Base-by-base conservation (phyloP, 2,888 invertebrate species). In the Drosophila subsilvestris region DNA sequence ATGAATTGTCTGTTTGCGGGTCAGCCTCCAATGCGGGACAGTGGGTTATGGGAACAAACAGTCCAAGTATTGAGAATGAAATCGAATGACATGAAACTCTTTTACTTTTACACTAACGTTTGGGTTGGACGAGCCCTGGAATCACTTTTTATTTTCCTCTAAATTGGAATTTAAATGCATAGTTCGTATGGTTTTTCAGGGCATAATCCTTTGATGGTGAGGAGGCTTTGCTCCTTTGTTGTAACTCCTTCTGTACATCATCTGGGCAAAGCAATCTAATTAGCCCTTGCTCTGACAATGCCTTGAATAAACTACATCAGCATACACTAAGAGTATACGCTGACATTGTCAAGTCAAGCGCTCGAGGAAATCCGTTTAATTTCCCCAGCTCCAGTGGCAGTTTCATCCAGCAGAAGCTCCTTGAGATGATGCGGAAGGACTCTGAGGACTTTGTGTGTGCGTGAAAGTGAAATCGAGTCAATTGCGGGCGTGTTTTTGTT, bases 401-500 rank as follows among this genome's bases (percentile, higher is more conserved):
- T 18, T 65, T 56, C 44, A 63, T 9, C 17, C 49, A 32, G 44
- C 47, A 17, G n/a, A n/a, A n/a, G 2, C 6, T 47, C 27, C 42
- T 48, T 63, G 47, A 17, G 18, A 25, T 43, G 63, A 29, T 20
- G 25, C 9, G 37, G 18, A 61, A 18, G 37, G 20, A 37, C 27
- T 25, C 53, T 32, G 37, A 45, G 42, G 20, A 55, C 77, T 57
- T 75, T 63, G 72, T 79, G 77, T 75, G 75, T 61, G 72, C 78
- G 76, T 75, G 75, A 82, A 84, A 76, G 79, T 75, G 57, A 78
- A 80, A 75, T 77, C 63, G 77, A 78, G 78, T 83, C 88, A 81
- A 85, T 89, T 88, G 81, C 67, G 75, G 84, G 73, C 66, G 72
- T 75, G 78, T 83, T 73, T 74, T 66, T 80, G 87, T 85, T 79